A percentile compares a stretch with the other conserved stretches of the same genome.
Evolutionary conservation across 2,113 vertebrate genomes (phyloP).

Genomic region (Nettapus auritus): DNA sequence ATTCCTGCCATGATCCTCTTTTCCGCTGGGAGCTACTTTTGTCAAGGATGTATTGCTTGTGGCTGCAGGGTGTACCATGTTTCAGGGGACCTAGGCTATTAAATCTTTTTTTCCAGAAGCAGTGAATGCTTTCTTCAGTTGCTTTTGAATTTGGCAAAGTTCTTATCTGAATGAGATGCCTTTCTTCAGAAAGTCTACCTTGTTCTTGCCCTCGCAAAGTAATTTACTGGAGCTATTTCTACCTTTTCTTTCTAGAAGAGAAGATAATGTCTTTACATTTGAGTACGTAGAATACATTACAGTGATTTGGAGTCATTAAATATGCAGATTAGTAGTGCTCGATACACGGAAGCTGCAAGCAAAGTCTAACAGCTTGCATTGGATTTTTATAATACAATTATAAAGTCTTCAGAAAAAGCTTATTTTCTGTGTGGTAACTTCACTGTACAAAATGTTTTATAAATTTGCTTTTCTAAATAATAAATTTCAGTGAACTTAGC

Average conservation of each 20-base stretch:
- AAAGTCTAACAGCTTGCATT: background rate
- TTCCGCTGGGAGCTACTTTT: constrained; percentile 7
- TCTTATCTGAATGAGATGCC: background rate
- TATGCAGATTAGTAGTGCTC: background rate
- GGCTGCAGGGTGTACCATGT: background rate
- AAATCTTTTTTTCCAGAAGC: constrained; percentile 21
- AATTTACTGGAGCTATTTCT: background rate
- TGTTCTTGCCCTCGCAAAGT: constrained; percentile 12
- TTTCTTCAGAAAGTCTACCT: constrained; percentile 38
- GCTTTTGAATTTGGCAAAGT: constrained; percentile 33
- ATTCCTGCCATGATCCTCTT: background rate
- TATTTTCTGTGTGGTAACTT: background rate
- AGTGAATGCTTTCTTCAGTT: background rate
- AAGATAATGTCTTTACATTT: background rate
- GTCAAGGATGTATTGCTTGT: background rate
- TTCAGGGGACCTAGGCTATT: background rate
- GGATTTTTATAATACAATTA: background rate
- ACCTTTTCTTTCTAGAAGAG: constrained; percentile 8
- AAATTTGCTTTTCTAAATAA: background rate
- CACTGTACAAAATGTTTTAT: background rate
- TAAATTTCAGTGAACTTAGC: background rate
- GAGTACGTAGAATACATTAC: background rate
- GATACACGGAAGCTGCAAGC: background rate
- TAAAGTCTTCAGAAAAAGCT: background rate
- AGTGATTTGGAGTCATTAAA: background rate